Base-by-base conservation (phyloP, 2,797 vertebrate species). In the Amniataba percoides region DNA sequence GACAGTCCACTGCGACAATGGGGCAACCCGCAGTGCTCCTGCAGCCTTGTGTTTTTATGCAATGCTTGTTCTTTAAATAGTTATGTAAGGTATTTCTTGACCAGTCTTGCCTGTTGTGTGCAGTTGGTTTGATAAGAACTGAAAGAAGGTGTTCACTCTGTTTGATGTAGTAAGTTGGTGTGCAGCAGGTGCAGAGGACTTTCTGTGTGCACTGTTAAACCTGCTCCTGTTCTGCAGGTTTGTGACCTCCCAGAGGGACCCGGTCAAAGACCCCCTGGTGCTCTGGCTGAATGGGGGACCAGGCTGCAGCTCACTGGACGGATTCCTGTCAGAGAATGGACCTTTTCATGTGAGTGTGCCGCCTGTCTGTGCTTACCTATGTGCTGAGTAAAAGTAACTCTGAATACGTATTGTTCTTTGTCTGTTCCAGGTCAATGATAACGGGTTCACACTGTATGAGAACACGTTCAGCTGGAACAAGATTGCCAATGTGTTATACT, bases 241-340 rank as follows among this genome's bases (percentile, higher is more conserved):
- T 85, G 95, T 96, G 80, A 95, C 93, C 0, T 96, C 95, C 56
- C 95, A 95, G 89, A 78, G 89, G 27, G 81, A 95, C 84, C 95
- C 95, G 0, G 46, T 68, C 48, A 92, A 87, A 53, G 95, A 96
- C 75, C 95, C 95, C 1, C 42, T 96, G 55, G 93, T 96, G 23
- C 91, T 96, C 2, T 96, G 95, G 95, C 74, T 96, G 71, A 96
- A 96, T 2, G 95, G 95, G n/a, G 95, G 95, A 7, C 95, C 95
- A 0, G 95, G 95, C 59, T 96, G 95, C 89, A 96, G 95, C 87
- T 96, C 95, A 0, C 72, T 96, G 73, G 95, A 95, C 43, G 95
- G 95, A 18, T 95, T 95, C 75, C 86, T 96, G 31, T 95, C 95
- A 8, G 95, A 96, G 71, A 95, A 96, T 7, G 95, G 95, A 61